Evolutionary conservation across 2,888 invertebrate genomes (phyloP).

Genomic region (Hypselothyrea guttata): DNA sequence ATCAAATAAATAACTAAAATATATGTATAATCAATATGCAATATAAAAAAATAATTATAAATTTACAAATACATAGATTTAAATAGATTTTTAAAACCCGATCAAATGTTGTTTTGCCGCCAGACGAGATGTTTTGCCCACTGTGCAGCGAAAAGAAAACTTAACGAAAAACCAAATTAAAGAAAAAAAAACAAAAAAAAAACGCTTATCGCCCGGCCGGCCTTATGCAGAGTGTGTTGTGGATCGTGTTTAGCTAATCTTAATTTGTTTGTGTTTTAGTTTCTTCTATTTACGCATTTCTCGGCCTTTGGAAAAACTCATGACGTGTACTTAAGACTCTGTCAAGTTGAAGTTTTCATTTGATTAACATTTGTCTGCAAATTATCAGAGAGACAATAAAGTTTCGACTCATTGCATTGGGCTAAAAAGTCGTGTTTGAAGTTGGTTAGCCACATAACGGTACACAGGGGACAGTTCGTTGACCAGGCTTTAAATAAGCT

Average conservation of each 20-base stretch:
- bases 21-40: no score
- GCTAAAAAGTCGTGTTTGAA: slow-evolving; percentile 19
- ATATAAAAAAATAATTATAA: no score
- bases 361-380: slow-evolving; percentile 55
- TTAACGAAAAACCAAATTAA: slow-evolving; percentile 15
- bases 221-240: slow-evolving; percentile 33
- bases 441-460: slow-evolving; percentile 33
- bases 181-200: slow-evolving; percentile 8
- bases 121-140: no score
- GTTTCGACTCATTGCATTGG: slow-evolving; percentile 28
- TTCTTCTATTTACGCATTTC: slow-evolving; percentile 7
- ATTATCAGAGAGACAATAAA: slow-evolving; percentile 35
- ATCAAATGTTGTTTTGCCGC: no score
- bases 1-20: no score
- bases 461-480: slow-evolving; percentile 50
- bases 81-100: no score
- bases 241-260: slow-evolving; percentile 48
- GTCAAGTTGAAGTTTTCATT: slow-evolving; percentile 18
- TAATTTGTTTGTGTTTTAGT: slow-evolving; percentile 24
- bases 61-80: no score
- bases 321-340: slow-evolving; percentile 57
- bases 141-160: slow-evolving; percentile 32
- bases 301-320: slow-evolving; percentile 34
- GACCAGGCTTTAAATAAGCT: slow-evolving; percentile 37
- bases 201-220: slow-evolving; percentile 49